Percentiles rank a stretch among this genome's conserved stretches.
Evolutionary conservation across 2,113 vertebrate species (phyloP).

Genomic region (Crotalus viridis): DNA sequence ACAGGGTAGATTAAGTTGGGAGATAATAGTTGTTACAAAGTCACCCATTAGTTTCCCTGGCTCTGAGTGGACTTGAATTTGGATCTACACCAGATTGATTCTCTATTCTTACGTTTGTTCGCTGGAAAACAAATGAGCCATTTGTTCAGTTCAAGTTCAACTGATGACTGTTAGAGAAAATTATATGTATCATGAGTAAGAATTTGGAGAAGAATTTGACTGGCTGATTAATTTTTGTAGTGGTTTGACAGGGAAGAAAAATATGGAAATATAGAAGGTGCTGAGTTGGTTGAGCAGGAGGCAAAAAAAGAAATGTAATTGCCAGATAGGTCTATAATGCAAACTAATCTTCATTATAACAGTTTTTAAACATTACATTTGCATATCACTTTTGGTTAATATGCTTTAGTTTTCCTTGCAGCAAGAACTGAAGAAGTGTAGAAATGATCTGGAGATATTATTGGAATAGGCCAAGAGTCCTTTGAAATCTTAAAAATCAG

Average conservation of each 20-base stretch:
- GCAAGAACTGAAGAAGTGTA: background rate
- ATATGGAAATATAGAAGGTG: background rate
- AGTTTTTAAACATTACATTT: background rate
- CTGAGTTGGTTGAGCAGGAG: background rate
- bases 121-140: background rate
- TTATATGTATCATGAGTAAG: background rate
- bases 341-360: background rate
- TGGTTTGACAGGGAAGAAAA: background rate
- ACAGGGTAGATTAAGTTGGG: background rate
- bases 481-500: background rate
- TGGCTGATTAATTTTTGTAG: background rate
- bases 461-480: background rate
- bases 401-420: background rate
- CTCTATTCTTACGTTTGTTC: background rate
- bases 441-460: background rate
- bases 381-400: background rate
- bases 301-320: background rate
- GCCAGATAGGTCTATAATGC: background rate
- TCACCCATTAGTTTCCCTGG: background rate
- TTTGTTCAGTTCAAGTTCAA: background rate
- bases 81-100: background rate
- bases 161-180: background rate
- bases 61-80: background rate
- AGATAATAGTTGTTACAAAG: background rate
- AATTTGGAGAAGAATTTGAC: background rate